Percentiles rank a stretch among this genome's conserved stretches.
phyloP scores from a whole-genome alignment of 1,140 invertebrate species.

The Lepidurus arcticus region DNA sequence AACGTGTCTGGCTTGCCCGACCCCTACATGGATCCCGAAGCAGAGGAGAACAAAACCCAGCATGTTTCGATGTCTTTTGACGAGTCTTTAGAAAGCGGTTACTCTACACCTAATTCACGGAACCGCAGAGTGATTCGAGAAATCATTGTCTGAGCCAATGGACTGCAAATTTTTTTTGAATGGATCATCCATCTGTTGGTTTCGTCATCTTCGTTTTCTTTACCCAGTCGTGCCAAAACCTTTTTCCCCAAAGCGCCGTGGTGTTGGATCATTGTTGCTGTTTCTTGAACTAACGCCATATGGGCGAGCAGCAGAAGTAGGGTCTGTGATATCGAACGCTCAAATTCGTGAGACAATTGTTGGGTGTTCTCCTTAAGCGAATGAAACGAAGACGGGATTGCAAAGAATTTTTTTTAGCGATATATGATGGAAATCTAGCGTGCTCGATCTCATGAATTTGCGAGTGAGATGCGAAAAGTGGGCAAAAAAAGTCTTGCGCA shows the following conservation, averaged over 20 bases:
- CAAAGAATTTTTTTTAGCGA: neutral
- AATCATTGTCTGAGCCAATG: constrained; percentile 69
- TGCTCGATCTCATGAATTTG: constrained; percentile 21
- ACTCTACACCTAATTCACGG: constrained; percentile 85
- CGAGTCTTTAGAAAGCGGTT: constrained; percentile 84
- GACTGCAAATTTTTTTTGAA: neutral
- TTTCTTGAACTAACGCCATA: neutral
- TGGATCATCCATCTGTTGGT: neutral
- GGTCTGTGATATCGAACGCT: constrained; percentile 21
- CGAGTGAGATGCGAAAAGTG: constrained; percentile 8
- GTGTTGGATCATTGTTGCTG: neutral
- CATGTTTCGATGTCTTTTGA: constrained; percentile 81
- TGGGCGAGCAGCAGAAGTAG: neutral
- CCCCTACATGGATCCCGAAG: constrained; percentile 73
- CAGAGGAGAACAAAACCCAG: constrained; percentile 52
- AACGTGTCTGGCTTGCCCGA: constrained; percentile 84
- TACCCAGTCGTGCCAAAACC: neutral
- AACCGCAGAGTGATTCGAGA: constrained; percentile 83
- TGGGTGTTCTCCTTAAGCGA: constrained; percentile 13
- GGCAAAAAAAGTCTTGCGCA: neutral
- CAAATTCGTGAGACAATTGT: constrained; percentile 3
- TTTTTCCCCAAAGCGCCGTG: neutral
- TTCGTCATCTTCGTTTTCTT: neutral
- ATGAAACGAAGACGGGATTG: neutral
- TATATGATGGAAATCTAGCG: neutral